Conservation (phyloP, 2,797 vertebrate species). For the Esox masquinongy region DNA sequence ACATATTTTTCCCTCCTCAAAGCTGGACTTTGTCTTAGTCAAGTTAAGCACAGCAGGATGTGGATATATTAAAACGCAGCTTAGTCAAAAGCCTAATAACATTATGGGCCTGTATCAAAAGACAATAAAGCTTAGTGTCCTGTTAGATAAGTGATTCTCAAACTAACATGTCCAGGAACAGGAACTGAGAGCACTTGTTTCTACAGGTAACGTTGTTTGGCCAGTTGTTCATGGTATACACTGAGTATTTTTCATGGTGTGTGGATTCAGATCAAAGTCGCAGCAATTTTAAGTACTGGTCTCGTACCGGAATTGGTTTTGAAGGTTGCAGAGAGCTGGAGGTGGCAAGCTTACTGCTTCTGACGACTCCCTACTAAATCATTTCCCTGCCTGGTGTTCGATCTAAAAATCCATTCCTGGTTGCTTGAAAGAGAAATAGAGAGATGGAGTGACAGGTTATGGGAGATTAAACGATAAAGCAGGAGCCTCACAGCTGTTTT, state of each 20-base stretch:
- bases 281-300: not conserved
- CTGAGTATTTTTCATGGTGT: not conserved
- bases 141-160: slow-evolving; percentile 4
- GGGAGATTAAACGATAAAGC: not conserved
- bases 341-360: not conserved
- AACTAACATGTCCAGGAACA: not conserved
- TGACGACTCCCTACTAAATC: not conserved
- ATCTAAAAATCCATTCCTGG: not conserved
- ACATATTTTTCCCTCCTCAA: not conserved
- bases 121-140: slow-evolving; percentile 22
- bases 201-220: slow-evolving; percentile 7
- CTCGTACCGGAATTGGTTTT: not conserved
- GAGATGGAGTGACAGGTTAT: not conserved
- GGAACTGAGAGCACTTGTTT: not conserved
- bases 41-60: not conserved
- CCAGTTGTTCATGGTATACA: not conserved
- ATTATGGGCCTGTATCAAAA: not conserved
- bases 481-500: slow-evolving; percentile 23
- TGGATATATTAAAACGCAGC: not conserved
- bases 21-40: not conserved
- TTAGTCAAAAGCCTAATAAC: not conserved
- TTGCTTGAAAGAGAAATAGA: not conserved
- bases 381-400: not conserved
- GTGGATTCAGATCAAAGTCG: not conserved
- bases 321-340: not conserved